Evolutionary conservation across 2,888 invertebrate species (phyloP).

Genomic region (Gasteruption jaculator): DNA sequence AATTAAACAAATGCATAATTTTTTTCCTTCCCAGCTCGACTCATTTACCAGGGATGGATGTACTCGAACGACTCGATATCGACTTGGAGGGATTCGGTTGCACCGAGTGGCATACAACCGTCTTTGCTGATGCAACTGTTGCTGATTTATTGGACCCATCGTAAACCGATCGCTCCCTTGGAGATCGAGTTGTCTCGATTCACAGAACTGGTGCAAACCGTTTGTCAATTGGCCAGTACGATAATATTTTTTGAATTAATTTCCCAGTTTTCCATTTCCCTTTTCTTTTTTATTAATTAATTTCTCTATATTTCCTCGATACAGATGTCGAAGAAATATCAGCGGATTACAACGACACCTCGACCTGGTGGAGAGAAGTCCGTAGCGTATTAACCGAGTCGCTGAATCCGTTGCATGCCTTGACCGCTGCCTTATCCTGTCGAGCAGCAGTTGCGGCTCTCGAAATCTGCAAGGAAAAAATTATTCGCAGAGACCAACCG

Average conservation of each 20-base stretch:
- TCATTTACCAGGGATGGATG: conserved; percentile 50
- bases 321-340: conserved; percentile 55
- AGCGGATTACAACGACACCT: conserved; percentile 66
- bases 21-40: conserved; percentile 37
- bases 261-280: not conserved
- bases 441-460: conserved; percentile 65
- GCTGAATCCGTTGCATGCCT: conserved; percentile 69
- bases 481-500: conserved; percentile 18
- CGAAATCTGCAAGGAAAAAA: conserved; percentile 52
- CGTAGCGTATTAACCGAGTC: conserved; percentile 70
- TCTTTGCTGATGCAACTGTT: conserved; percentile 67
- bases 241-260: not conserved
- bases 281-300: not conserved
- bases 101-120: conserved; percentile 57
- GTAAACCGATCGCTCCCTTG: conserved; percentile 51
- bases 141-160: conserved; percentile 68
- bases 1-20: not conserved
- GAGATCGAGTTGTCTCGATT: conserved; percentile 66
- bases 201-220: conserved; percentile 60
- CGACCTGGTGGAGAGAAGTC: conserved; percentile 79
- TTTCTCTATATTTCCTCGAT: conserved; percentile 10
- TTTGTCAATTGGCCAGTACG: conserved; percentile 62
- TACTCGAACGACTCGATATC: conserved; percentile 44
- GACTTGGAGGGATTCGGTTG: conserved; percentile 46
- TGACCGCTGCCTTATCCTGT: conserved; percentile 80